Evolutionary conservation across 2,888 invertebrate species (phyloP).

Genomic region (Harpalus rubripes): DNA sequence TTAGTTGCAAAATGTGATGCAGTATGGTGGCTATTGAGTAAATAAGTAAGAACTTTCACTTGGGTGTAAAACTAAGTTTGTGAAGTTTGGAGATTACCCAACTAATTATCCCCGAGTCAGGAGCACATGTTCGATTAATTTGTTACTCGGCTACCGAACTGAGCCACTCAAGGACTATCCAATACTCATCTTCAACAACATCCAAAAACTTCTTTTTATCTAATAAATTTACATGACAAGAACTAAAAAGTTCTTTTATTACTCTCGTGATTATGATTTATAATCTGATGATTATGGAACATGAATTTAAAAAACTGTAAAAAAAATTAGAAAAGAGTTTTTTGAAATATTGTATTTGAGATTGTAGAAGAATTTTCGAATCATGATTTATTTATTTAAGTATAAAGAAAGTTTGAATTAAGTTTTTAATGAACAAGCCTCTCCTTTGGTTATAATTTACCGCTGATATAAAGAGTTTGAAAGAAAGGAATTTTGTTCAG

Average conservation of each 20-base stretch:
- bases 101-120: constrained; percentile 50
- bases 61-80: constrained; percentile 42
- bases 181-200: constrained; percentile 12
- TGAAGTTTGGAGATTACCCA: constrained; percentile 50
- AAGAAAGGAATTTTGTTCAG: too few species aligned
- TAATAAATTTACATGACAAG: background rate
- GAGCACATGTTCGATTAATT: constrained; percentile 57
- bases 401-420: too few species aligned
- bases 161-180: background rate
- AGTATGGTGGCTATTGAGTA: constrained; percentile 1
- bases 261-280: too few species aligned
- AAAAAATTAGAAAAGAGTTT: too few species aligned
- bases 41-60: constrained; percentile 50
- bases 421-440: too few species aligned
- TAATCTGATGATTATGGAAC: too few species aligned
- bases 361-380: too few species aligned
- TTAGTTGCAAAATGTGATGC: background rate
- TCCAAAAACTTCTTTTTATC: background rate
- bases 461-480: too few species aligned
- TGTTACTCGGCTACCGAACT: constrained; percentile 29
- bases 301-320: too few species aligned
- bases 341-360: too few species aligned
- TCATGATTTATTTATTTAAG: too few species aligned
- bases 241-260: background rate
- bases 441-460: too few species aligned